Conservation (phyloP, 1,140 invertebrate genomes). For the Apis dorsata region DNA sequence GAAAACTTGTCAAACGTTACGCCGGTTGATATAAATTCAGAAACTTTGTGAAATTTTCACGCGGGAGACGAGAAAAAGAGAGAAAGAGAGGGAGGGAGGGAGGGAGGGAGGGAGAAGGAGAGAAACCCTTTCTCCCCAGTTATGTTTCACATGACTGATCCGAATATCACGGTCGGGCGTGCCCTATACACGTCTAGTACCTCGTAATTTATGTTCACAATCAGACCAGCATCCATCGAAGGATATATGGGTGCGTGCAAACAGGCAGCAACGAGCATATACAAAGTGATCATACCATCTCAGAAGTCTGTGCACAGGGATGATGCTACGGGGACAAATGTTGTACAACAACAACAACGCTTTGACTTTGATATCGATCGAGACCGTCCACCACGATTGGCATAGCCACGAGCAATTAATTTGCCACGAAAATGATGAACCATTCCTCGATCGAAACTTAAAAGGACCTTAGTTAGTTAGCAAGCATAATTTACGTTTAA, state of each 20-base stretch:
- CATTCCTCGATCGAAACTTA: neutral
- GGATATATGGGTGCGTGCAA: conserved; percentile 16
- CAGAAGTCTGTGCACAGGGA: conserved; percentile 5
- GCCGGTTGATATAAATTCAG: conserved; percentile 8
- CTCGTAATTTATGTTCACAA: conserved; percentile 57
- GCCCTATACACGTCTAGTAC: conserved; percentile 36
- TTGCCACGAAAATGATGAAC: neutral
- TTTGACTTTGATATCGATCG: conserved; percentile 32
- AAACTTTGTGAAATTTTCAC: conserved; percentile 30
- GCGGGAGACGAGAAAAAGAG: neutral
- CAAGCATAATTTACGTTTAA: neutral
- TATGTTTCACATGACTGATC: conserved; percentile 43
- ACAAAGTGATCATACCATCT: neutral
- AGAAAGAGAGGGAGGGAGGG: neutral
- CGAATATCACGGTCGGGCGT: conserved; percentile 41
- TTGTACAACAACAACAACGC: neutral
- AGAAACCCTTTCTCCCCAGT: conserved; percentile 5
- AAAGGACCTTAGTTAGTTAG: too few relatives aligned
- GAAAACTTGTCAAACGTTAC: conserved; percentile 48
- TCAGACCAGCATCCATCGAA: conserved; percentile 39
- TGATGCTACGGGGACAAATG: conserved; percentile 8
- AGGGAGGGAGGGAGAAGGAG: too few relatives aligned
- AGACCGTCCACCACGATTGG: neutral
- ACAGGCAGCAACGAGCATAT: conserved; percentile 4
- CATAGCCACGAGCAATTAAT: neutral